Evolutionary conservation across 2,888 invertebrate genomes (phyloP), one percentile per base, ranked within the genome.

Genomic region (Heteropelma amictum): DNA sequence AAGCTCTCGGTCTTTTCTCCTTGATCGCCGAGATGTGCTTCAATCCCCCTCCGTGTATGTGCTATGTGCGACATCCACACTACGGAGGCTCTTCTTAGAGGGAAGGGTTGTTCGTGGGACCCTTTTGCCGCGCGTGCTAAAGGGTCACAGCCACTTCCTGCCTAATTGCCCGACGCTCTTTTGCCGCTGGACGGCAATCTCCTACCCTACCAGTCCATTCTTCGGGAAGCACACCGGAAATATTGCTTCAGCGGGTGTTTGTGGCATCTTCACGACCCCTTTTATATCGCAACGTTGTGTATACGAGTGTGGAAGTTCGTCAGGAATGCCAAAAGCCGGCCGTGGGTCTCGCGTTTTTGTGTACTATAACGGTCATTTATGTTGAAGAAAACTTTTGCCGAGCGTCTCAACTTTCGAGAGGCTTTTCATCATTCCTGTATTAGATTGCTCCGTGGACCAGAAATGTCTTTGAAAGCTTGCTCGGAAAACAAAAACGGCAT

Each of bases 101-200:
- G 63, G 14, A 12, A 40, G 35, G 14, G 30, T n/a, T n/a, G 33
- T 40, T 28, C 51, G 35, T 8, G 47, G 47, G 72, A 69, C 67
- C 77, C 76, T 77, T 79, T 76, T 38, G 64, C 45, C 35, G 64
- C 38, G 67, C 54, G 81, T 65, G 80, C 81, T 79, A 79, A 78
- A 82, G 82, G 82, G 82, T 81, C 84, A 82, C 82, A 79, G 81
- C 82, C 80, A 83, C 85, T 83, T 85, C 83, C 84, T 84, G 84
- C 82, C 83, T 84, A 84, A 84, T 84, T 84, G 84, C 85, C 19
- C 81, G 79, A 77, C 75, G 80, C 77, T 79, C 78, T 80, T 76
- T 76, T 38, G 35, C 79, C 6, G n/a, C n/a, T 77, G 81, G 78
- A 68, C 68, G 58, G 49, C 68, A 68, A 68, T 65, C 54, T 65